Conservation (phyloP, 2,888 invertebrate genomes). For the Cryptocheilus praepositus region DNA sequence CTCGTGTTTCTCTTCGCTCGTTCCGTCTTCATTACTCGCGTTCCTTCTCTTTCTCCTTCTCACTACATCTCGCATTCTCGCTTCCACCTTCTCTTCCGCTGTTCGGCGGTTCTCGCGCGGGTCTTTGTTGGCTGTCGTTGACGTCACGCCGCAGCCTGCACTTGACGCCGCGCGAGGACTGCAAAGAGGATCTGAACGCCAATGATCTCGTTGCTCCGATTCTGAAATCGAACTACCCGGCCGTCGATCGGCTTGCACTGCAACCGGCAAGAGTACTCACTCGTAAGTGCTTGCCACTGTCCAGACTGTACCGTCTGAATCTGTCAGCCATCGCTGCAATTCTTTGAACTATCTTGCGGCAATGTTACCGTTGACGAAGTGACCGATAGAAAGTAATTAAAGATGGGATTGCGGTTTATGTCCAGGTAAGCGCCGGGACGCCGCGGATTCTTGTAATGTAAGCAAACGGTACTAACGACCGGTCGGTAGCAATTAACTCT, state of each 20-base stretch:
- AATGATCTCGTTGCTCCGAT: slow-evolving; percentile 30
- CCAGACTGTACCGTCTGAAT: neutral
- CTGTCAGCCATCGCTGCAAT: too few relatives aligned
- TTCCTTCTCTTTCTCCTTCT: neutral
- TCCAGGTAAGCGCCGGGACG: too few relatives aligned
- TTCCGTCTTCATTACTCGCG: neutral
- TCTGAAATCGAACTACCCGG: slow-evolving; percentile 23
- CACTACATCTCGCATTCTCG: neutral
- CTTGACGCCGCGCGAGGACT: slow-evolving; percentile 56
- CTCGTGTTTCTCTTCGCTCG: neutral
- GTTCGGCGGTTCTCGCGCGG: slow-evolving; percentile 37
- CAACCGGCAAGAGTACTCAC: neutral
- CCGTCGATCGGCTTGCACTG: slow-evolving; percentile 18
- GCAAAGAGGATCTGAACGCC: slow-evolving; percentile 42
- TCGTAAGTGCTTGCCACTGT: neutral
- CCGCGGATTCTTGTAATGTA: too few relatives aligned
- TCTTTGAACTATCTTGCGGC: too few relatives aligned
- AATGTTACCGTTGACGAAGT: too few relatives aligned
- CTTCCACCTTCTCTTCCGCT: slow-evolving; percentile 9
- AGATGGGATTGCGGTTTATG: too few relatives aligned
- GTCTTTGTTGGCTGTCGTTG: slow-evolving; percentile 59
- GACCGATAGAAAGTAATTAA: too few relatives aligned
- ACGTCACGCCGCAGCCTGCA: slow-evolving; percentile 57
- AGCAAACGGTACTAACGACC: too few relatives aligned
- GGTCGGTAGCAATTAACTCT: too few relatives aligned